phyloP scores from a whole-genome alignment of 2,888 invertebrate species.

The Gonocerus acuteangulatus region DNA sequence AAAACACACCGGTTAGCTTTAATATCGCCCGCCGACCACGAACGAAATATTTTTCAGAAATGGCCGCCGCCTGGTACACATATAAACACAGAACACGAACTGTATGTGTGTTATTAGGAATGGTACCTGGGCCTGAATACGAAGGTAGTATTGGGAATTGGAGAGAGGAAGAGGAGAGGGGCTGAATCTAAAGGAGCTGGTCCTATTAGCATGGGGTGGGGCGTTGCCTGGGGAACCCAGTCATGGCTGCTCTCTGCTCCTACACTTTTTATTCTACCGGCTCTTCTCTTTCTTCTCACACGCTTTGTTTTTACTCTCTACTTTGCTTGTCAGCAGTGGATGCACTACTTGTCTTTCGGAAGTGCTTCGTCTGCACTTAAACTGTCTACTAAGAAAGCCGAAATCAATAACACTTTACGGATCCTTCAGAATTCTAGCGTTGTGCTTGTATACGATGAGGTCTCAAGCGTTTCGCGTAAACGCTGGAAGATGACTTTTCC shows the following conservation, averaged over 20 bases:
- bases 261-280: background rate
- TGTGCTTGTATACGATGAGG: too few species aligned
- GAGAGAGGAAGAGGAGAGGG: background rate
- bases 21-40: too few species aligned
- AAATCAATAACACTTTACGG: too few species aligned
- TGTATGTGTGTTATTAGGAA: slow-evolving; percentile 1
- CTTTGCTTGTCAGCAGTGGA: background rate
- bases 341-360: background rate
- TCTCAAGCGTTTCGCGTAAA: too few species aligned
- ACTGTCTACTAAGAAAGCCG: too few species aligned
- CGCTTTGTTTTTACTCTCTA: background rate
- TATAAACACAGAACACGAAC: slow-evolving; percentile 4
- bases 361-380: background rate
- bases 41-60: too few species aligned
- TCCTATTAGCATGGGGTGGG: background rate
- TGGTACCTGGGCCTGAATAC: background rate
- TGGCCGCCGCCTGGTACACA: background rate
- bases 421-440: too few species aligned
- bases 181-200: background rate
- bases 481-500: too few species aligned
- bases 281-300: background rate
- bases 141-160: background rate
- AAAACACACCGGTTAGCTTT: too few species aligned
- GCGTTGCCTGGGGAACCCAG: slow-evolving; percentile 10
- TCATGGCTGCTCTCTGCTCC: background rate